phyloP scores from a whole-genome alignment of 1,140 invertebrate species.

The Cataglyphis hispanica region DNA sequence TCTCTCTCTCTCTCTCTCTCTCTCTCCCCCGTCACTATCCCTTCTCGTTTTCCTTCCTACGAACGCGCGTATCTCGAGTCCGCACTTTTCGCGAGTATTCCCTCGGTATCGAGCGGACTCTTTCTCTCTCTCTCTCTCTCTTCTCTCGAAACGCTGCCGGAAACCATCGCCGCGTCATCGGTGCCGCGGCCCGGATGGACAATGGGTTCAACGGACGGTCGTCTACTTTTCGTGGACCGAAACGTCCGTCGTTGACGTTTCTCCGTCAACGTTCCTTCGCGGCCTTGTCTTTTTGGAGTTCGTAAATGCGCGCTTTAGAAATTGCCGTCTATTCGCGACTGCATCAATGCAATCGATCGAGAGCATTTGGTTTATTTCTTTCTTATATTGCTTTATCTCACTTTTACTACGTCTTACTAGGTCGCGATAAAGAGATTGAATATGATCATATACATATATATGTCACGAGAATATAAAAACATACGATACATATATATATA shows the following conservation, averaged over 20 bases:
- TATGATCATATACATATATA: neutral
- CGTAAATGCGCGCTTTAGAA: conserved; percentile 12
- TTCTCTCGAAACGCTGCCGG: conserved; percentile 52
- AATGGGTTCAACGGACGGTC: conserved; percentile 59
- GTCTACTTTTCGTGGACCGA: conserved; percentile 57
- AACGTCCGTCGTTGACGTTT: conserved; percentile 41
- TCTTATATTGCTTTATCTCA: neutral
- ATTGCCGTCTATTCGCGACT: conserved; percentile 3
- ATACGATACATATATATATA: neutral
- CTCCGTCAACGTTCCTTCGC: neutral
- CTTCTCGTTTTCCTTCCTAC: conserved; percentile 64
- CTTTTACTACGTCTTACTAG: neutral
- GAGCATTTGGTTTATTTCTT: conserved; percentile 24
- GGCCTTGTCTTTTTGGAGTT: conserved; percentile 27
- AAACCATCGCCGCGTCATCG: conserved; percentile 65
- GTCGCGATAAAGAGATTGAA: neutral
- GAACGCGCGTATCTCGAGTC: conserved; percentile 66
- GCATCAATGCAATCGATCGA: neutral
- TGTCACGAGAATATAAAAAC: neutral
- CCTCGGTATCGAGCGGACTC: conserved; percentile 63
- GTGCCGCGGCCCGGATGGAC: conserved; percentile 43
- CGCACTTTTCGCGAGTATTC: conserved; percentile 72
- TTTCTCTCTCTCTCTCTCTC: conserved; percentile 35
- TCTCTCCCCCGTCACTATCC: conserved; percentile 44
- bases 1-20: no score